Conservation (phyloP, 2,113 vertebrate genomes). For the Varanus komodoensis region DNA sequence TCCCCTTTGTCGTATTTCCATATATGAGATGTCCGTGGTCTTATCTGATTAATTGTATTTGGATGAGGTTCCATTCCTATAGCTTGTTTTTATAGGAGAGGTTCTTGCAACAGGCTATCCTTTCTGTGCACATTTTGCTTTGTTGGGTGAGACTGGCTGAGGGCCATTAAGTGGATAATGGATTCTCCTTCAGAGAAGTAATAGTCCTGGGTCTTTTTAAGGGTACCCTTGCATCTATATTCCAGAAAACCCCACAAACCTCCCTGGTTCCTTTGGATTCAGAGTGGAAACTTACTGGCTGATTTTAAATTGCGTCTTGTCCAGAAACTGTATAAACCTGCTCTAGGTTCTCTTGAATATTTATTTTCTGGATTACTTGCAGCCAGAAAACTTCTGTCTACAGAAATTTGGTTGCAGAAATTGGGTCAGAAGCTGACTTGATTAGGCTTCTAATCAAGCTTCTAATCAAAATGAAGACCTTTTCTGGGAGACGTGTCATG, state of each 20-base stretch:
- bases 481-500: not conserved
- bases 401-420: not conserved
- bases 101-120: no score
- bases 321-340: not conserved
- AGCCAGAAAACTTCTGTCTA: no score
- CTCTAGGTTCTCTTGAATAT: not conserved
- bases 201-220: not conserved
- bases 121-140: no score
- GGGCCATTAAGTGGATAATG: no score
- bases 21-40: no score
- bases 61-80: no score
- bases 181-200: not conserved
- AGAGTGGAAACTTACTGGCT: not conserved
- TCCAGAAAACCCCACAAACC: no score
- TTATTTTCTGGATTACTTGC: no score
- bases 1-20: no score
- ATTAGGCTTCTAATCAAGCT: not conserved
- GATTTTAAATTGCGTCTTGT: not conserved
- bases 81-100: no score
- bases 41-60: no score
- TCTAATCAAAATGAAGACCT: not conserved
- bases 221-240: not conserved
- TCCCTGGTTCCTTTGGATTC: not conserved
- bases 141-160: no score
- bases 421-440: not conserved